Evolutionary conservation across 2,797 vertebrate species (phyloP), one percentile per base, ranked within the genome.

Genomic region (Sciurus vulgaris): DNA sequence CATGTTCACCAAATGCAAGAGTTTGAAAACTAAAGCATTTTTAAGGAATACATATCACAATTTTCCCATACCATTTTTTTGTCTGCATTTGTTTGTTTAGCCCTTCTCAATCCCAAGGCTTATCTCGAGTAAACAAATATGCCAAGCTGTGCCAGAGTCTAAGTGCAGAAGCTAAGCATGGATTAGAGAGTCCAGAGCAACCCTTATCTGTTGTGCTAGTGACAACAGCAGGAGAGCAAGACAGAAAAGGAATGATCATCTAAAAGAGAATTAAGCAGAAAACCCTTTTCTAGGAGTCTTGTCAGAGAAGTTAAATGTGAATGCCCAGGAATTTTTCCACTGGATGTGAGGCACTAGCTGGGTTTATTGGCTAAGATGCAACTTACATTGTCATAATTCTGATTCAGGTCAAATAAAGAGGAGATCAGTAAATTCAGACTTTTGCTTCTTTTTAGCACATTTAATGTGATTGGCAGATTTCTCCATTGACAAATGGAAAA

Each of bases 1-100:
- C 15, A 69, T 47, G 7, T 49, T 41, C 41, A 20, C 77, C 56
- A 92, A 88, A 81, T 63, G 30, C 10, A 87, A 79, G n/a, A 17
- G 28, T n/a, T 85, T 90, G 15, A 70, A 91, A 85, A 93, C 41
- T 26, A 91, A 91, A 89, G 17, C 24, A 54, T 54, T 81, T 86
- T 49, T 56, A 30, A 86, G 51, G 30, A 78, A 59, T 73, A 28
- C 8, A 7, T 70, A 26, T 72, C 22, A 69, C 28, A 35, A 0
- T 33, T 84, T 73, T 11, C 11, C 22, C 38, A 77, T 0, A 30
- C 11, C 35, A 18, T 44, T 7, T 70, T 87, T 86, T 87, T 82
- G 26, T 83, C 24, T 86, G 22, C 8, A 41, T 73, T 70, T 89
- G 12, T 44, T 20, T n/a, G 2, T 20, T 1, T 77, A 5, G 0